These are phyloP conservation scores for Umimayanthus kanabou DNA, from an alignment of 92 coral and sea anemone species.

Conservation along the genomic window DNA sequence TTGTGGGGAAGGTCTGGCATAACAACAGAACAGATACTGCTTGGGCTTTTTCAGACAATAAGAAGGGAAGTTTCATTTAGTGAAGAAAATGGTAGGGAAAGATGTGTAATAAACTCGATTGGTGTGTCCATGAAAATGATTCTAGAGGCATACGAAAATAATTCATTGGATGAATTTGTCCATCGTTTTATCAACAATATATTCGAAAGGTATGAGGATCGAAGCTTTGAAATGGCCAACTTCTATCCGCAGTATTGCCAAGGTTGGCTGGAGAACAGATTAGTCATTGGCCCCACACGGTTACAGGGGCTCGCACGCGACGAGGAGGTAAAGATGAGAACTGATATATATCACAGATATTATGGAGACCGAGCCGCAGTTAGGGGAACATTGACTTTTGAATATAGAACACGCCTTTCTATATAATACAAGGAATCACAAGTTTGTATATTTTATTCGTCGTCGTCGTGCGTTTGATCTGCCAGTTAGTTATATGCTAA, in stretches of 20 bases:
- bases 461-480: too few species aligned
- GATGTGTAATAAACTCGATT: conserved; percentile 17
- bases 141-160: conserved; percentile 37
- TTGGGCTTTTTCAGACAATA: conserved; percentile 31
- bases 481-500: too few species aligned
- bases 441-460: too few species aligned
- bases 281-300: conserved; percentile 62
- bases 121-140: conserved; percentile 27
- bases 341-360: conserved; percentile 11
- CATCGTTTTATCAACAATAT: conserved; percentile 32
- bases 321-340: conserved; percentile 26
- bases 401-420: too few species aligned
- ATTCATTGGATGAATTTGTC: conserved; percentile 24
- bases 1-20: not conserved
- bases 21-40: conserved; percentile 19
- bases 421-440: too few species aligned
- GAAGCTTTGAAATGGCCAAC: not conserved
- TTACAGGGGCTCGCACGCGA: not conserved
- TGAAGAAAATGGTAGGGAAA: not conserved
- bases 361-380: not conserved
- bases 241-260: conserved; percentile 12
- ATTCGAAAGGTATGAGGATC: not conserved
- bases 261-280: conserved; percentile 31
- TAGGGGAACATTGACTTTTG: not conserved
- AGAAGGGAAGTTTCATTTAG: conserved; percentile 16